phyloP scores from a whole-genome alignment of 1,140 invertebrate species.

The Dreissena rostriformis region DNA sequence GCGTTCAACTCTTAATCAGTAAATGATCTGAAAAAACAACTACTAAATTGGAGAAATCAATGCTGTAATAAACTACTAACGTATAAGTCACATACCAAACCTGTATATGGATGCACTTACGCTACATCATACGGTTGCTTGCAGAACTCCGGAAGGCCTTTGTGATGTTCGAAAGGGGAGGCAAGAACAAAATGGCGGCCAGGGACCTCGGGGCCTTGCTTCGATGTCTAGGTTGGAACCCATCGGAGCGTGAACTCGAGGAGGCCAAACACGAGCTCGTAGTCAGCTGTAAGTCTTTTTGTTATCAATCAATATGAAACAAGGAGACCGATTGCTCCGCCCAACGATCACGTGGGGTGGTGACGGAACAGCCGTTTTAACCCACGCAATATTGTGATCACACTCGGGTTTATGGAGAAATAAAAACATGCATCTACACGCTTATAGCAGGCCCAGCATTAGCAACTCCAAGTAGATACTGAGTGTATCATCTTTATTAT shows the following conservation, averaged over 20 bases:
- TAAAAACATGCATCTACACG: no score
- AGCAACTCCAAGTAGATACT: no score
- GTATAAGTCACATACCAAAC: background rate
- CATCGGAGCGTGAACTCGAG: slow-evolving; percentile 70
- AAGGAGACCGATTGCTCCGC: no score
- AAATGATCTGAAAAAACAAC: no score
- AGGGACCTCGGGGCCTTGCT: slow-evolving; percentile 66
- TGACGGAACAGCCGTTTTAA: no score
- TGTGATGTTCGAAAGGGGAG: slow-evolving; percentile 70
- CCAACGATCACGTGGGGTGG: no score
- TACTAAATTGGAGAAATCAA: no score
- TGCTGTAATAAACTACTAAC: background rate
- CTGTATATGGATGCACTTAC: background rate
- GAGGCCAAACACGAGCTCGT: slow-evolving; percentile 72
- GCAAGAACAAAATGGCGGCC: slow-evolving; percentile 67
- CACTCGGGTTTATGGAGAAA: no score
- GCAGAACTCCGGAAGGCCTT: slow-evolving; percentile 70
- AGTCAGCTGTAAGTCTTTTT: slow-evolving; percentile 59
- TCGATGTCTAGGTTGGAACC: slow-evolving; percentile 70
- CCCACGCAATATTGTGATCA: no score
- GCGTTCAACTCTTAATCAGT: no score
- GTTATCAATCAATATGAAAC: background rate
- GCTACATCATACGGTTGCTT: slow-evolving; percentile 20
- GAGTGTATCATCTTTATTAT: no score
- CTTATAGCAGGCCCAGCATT: no score